Conservation (phyloP, 1,140 invertebrate genomes). For the Euwallacea fornicatus region DNA sequence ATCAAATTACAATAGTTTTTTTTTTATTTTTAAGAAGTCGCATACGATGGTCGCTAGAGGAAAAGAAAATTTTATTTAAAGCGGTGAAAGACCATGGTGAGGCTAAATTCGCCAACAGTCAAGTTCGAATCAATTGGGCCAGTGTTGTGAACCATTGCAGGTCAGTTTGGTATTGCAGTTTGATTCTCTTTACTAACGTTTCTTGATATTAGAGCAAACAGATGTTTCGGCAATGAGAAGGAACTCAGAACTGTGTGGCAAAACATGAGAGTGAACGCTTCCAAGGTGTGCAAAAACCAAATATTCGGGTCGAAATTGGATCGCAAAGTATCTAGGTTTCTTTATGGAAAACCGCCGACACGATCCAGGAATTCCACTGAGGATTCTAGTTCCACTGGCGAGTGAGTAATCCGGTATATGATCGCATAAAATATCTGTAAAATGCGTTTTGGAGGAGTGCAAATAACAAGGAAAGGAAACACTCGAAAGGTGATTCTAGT, state of each 20-base stretch:
- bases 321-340: conserved; percentile 26
- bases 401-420: background rate
- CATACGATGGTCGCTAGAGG: background rate
- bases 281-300: conserved; percentile 25
- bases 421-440: too few relatives aligned
- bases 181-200: background rate
- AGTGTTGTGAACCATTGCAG: conserved; percentile 24
- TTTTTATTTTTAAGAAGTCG: background rate
- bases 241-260: conserved; percentile 30
- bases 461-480: too few relatives aligned
- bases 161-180: conserved; percentile 13
- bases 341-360: conserved; percentile 19
- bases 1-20: background rate
- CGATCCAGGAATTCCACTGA: background rate
- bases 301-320: conserved; percentile 26
- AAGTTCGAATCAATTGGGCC: conserved; percentile 28
- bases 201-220: conserved; percentile 12
- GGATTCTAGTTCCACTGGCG: background rate
- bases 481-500: too few relatives aligned
- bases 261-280: conserved; percentile 19
- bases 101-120: conserved; percentile 12
- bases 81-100: conserved; percentile 25
- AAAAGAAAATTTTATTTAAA: conserved; percentile 27
- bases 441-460: too few relatives aligned
- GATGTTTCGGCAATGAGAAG: conserved; percentile 31